phyloP scores from a whole-genome alignment of 2,797 vertebrate genomes.

The Molossus alvarezi region DNA sequence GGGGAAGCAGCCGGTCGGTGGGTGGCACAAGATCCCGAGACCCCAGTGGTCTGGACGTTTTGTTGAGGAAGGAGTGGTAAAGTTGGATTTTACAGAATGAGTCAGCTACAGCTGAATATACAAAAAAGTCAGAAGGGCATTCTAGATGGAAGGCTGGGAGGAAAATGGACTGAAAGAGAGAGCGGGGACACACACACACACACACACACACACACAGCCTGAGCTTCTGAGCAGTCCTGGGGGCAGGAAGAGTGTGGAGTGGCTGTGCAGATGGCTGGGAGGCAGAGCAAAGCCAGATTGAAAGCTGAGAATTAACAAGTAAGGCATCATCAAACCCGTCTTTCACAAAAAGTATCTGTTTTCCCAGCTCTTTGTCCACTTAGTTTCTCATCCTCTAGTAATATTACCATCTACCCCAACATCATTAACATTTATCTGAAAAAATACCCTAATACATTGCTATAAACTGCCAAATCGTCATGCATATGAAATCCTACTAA shows the following conservation, averaged over 20 bases:
- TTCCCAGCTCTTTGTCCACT: neutral
- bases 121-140: neutral
- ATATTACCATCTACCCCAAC: neutral
- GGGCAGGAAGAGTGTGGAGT: no score
- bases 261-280: rapidly evolving
- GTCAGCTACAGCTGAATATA: neutral
- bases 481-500: conserved; percentile 20
- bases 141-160: neutral
- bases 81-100: neutral
- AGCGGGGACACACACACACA: neutral
- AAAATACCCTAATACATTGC: neutral
- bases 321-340: neutral
- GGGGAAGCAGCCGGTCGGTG: rapidly evolving
- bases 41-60: neutral
- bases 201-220: neutral
- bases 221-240: neutral
- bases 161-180: neutral
- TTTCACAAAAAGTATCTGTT: conserved; percentile 11
- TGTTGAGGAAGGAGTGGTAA: neutral
- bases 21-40: neutral
- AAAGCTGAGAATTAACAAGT: neutral
- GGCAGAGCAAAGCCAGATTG: neutral
- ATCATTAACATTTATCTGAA: neutral
- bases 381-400: neutral
- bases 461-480: conserved; percentile 21